Base-by-base conservation (phyloP, 2,888 invertebrate species). In the Chrysolina oricalcia region DNA sequence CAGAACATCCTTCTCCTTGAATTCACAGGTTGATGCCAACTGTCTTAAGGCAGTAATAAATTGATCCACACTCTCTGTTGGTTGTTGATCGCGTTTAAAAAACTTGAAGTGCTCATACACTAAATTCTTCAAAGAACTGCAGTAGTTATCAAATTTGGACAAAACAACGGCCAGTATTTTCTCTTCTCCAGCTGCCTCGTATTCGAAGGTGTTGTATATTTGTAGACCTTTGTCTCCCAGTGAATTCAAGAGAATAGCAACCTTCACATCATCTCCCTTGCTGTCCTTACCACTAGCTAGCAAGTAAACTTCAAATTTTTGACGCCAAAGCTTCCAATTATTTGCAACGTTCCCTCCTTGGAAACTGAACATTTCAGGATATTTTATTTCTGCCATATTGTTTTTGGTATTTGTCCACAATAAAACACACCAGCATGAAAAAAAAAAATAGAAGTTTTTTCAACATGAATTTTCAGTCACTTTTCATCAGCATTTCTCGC, bases 41-140 rank as follows among this genome's bases (percentile, higher is more conserved):
- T 78, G 72, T 64, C 67, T 70, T 19, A 80, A 50, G 3, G 75
- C 78, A 43, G 78, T 76, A 23, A 80, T 53, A 69, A 79, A 79
- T 46, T 80, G 76, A 48, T 81, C 78, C 17, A 79, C 56, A n/a
- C 53, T 65, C 62, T 79, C 81, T 53, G 40, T 65, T 23, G 66
- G 73, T 13, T 70, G 35, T 69, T 81, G 81, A 35, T 77, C 78
- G 15, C 78, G 59, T 69, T 78, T 78, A 53, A 80, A 80, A 70
- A 82, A 78, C 46, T 81, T 81, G 53, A 73, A 83, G 10, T 79
- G 77, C 56, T 81, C 77, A 73, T 73, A 81, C 8, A 81, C 78
- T 0, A 78, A 9, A 69, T 81, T 81, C 65, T 76, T 81, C 11
- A 70, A 46, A 11, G 78, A 76, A 50, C 77, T 77, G 40, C 82